phyloP scores from a whole-genome alignment of 2,888 invertebrate genomes.

The Epistrophe grossulariae region DNA sequence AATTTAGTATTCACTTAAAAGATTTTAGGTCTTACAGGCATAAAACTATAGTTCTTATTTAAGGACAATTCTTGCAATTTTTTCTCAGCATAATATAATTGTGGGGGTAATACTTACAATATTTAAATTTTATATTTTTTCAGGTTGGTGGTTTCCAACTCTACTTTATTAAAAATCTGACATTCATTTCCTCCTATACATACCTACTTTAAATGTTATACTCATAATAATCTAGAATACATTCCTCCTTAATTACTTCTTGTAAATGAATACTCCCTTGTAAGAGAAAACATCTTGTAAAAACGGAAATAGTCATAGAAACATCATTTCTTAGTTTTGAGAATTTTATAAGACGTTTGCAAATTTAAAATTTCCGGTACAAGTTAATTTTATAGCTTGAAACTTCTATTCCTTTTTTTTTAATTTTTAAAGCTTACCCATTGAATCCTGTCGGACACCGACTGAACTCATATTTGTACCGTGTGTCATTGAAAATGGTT shows the following conservation, averaged over 20 bases:
- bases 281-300: constrained; percentile 38
- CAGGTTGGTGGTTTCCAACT: too few species aligned
- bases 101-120: too few species aligned
- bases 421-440: constrained; percentile 86
- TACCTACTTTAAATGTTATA: background rate
- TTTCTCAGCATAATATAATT: too few species aligned
- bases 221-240: background rate
- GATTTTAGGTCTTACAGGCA: too few species aligned
- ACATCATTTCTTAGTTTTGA: constrained; percentile 42
- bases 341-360: constrained; percentile 44
- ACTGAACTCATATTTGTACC: constrained; percentile 96
- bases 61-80: too few species aligned
- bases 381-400: constrained; percentile 17
- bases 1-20: too few species aligned
- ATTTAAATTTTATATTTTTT: too few species aligned
- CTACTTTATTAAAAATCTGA: too few species aligned
- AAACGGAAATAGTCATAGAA: constrained; percentile 70
- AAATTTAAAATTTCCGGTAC: constrained; percentile 74
- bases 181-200: too few species aligned
- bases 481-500: constrained; percentile 97
- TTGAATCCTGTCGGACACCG: constrained; percentile 94
- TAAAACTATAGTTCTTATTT: too few species aligned
- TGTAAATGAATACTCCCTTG: background rate
- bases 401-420: background rate
- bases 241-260: background rate